Evolutionary conservation across 2,113 vertebrate species (phyloP).

Genomic region (Myodes glareolus): DNA sequence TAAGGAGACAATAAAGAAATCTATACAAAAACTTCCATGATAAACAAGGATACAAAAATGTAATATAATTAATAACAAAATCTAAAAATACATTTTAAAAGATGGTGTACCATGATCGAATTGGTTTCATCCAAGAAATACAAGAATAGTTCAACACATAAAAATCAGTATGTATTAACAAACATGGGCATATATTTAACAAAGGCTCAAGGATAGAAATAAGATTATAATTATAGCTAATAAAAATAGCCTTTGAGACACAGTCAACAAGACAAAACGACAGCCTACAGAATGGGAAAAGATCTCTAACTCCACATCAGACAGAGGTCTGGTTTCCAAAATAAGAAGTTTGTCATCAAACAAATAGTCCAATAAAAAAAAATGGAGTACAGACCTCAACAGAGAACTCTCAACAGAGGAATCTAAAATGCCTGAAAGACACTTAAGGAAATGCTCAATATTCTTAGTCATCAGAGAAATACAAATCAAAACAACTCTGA

Average conservation of each 20-base stretch:
- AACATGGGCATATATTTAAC: not conserved
- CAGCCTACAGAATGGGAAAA: too few species aligned
- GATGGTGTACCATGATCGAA: not conserved
- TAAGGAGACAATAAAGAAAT: not conserved
- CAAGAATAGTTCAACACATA: not conserved
- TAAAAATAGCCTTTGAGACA: not conserved
- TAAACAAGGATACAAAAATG: not conserved
- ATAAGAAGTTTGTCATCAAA: too few species aligned
- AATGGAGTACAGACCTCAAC: too few species aligned
- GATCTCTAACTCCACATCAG: too few species aligned
- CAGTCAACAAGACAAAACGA: too few species aligned
- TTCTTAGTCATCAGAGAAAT: too few species aligned
- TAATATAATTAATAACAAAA: not conserved
- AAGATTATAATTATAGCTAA: not conserved
- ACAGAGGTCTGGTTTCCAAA: too few species aligned
- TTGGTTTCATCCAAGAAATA: not conserved
- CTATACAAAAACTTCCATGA: not conserved
- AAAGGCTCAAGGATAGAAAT: not conserved
- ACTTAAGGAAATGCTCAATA: too few species aligned
- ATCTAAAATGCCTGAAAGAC: too few species aligned
- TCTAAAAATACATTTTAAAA: not conserved
- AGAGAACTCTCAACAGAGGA: too few species aligned
- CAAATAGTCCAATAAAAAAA: too few species aligned
- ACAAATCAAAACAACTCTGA: too few species aligned
- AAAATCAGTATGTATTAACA: not conserved